Base-by-base conservation (phyloP, 2,797 vertebrate genomes). In the Danionella dracula region DNA sequence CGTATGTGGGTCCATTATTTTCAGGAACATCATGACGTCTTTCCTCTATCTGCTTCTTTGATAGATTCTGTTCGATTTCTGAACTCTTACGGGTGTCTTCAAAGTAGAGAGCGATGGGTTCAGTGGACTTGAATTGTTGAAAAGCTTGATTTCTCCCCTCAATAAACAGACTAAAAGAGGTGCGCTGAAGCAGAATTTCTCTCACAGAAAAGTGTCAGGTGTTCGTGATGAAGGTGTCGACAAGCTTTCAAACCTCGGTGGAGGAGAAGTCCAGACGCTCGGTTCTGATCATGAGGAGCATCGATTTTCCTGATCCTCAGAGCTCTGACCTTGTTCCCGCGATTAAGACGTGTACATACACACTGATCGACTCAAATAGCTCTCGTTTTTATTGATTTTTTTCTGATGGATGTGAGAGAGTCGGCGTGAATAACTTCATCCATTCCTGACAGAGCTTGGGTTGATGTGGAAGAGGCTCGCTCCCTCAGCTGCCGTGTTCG, bases 341-440 rank as follows among this genome's bases (percentile, higher is more conserved):
- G 63, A 29, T 23, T 68, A 35, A 40, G 21, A 51, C 40, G 35
- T 60, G 58, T 41, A 31, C 44, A 11, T 37, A 68, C 49, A 55
- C 56, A 50, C 62, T 55, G n/a, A n/a, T n/a, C 20, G 35, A 45
- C 35, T 48, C 40, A 50, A 61, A 41, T 19, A 15, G 17, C 29
- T 53, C 23, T 61, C 61, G 57, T 73, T 66, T 66, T 51, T 51
- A 67, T 70, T 54, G 37, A n/a, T 44, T 49, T 51, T 34, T 49
- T 51, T 34, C 57, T 49, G 58, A 49, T n/a, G 51, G 32, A 63
- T 20, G 2, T 57, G 56, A 13, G 20, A 44, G 41, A 55, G 45
- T 56, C 38, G 46, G 48, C 37, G 48, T 70, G 67, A 76, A 73
- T 76, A 76, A 70, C 68, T 62, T 31, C 17, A 44, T 44, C 50